Conservation (phyloP, 2,888 invertebrate genomes). For the Hetaerina titia region DNA sequence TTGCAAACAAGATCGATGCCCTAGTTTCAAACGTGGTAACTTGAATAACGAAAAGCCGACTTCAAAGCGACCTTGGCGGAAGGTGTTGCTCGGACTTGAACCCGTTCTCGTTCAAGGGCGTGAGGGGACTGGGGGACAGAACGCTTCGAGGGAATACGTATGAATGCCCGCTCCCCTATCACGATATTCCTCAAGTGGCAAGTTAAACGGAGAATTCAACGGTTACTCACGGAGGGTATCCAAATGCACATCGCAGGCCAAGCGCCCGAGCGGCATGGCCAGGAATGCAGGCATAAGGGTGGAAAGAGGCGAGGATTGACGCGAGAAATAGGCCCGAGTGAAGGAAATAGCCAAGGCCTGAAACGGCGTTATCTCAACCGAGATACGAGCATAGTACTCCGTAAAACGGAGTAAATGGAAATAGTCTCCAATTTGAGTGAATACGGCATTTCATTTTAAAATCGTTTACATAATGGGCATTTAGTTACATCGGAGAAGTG, state of each 20-base stretch:
- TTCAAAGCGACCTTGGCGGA: not conserved
- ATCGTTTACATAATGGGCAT: no score
- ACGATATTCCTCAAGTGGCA: not conserved
- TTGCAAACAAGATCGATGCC: not conserved
- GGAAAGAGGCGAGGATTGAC: no score
- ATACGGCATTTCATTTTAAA: no score
- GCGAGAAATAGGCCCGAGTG: no score
- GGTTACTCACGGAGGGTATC: not conserved
- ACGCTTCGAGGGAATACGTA: not conserved
- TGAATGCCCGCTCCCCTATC: not conserved
- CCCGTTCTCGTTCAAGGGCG: constrained; percentile 1
- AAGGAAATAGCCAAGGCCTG: no score
- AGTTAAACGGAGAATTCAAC: not conserved
- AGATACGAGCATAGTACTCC: no score
- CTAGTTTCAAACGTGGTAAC: not conserved
- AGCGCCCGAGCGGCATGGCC: no score
- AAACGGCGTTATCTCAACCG: no score
- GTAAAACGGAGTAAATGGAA: no score
- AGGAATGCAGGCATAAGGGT: no score
- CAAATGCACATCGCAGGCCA: not conserved
- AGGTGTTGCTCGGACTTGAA: not conserved
- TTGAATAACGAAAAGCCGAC: not conserved
- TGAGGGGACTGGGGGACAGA: not conserved
- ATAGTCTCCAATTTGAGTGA: no score
- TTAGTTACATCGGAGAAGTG: no score